Evolutionary conservation across 2,797 vertebrate species (phyloP), one percentile per base, ranked within the genome.

Genomic region (Sitta carolinensis): DNA sequence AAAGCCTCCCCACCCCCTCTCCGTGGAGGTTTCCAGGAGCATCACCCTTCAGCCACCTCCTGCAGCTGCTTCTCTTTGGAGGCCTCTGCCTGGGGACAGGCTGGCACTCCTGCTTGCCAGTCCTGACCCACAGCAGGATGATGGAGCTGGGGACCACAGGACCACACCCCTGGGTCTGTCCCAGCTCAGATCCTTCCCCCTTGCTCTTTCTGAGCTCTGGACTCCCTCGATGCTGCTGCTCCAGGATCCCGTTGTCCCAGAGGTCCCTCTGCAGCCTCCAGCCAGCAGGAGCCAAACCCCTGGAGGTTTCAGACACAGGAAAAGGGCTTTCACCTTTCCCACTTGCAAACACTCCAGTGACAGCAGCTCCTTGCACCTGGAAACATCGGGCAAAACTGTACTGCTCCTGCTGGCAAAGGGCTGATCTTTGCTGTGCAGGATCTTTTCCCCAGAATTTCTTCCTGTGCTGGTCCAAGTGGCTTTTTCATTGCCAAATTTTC

Each of bases 181-280:
- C 30, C 45, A 17, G 59, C 10, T 11, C 1, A 0, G 29, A 21
- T 48, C 64, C 73, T 88, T 43, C 22, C 29, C 12, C 2, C 19
- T 55, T 18, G 26, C 22, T 67, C 27, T 32, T 40, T 10, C 9
- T 2, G 1, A 48, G 42, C 66, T 9, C 1, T 5, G n/a, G 4
- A 5, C 9, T 78, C 45, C 22, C 69, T 75, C 0, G 0, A 1
- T 1, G 7, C 51, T 8, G 5, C 55, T 50, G 51, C 59, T 90
- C 75, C 78, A 15, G 51, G 42, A 21, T 72, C 58, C 9, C 30
- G 0, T 25, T 34, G 50, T 73, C 27, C 34, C 4, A 1, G 13
- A 2, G 8, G 11, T 38, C 30, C 6, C 18, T 19, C 47, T 2
- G 1, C 64, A 76, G 67, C 59, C 42, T 73, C 42, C 51, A 76